Percentiles rank a stretch among this genome's conserved stretches.
Evolutionary conservation across 1,140 invertebrate species (phyloP).

Genomic region (Teleogryllus occipitalis): DNA sequence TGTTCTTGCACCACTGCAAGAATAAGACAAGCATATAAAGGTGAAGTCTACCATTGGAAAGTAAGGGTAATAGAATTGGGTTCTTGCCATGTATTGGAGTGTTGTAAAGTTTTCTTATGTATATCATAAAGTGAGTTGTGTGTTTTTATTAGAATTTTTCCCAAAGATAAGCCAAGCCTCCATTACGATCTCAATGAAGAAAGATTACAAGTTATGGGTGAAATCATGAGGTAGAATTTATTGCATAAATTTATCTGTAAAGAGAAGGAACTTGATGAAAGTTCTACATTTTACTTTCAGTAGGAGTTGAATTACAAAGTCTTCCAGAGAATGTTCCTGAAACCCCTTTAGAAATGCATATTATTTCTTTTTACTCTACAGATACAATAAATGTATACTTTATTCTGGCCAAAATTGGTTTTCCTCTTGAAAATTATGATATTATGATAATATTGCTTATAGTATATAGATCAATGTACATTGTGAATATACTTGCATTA

Average conservation of each 20-base stretch:
- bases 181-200: not conserved
- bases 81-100: not conserved
- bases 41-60: not conserved
- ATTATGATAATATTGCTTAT: slow-evolving; percentile 6
- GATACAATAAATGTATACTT: not conserved
- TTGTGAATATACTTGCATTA: slow-evolving; percentile 2
- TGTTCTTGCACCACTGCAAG: not conserved
- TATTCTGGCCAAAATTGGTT: not conserved
- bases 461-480: slow-evolving; percentile 5
- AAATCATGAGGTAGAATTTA: not conserved
- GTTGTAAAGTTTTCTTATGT: not conserved
- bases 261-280: not conserved
- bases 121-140: not conserved
- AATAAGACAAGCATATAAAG: not conserved
- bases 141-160: slow-evolving; percentile 2
- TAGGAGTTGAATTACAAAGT: slow-evolving; percentile 1
- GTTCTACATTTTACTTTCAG: not conserved
- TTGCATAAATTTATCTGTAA: slow-evolving; percentile 6
- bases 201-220: not conserved
- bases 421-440: not conserved
- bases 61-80: not conserved
- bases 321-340: slow-evolving; percentile 3
- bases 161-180: not conserved
- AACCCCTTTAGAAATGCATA: not conserved
- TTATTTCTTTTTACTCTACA: not conserved